These are phyloP conservation scores for Sapajus apella DNA, from an alignment of 2,113 vertebrate genomes.

Conservation along the genomic window DNA sequence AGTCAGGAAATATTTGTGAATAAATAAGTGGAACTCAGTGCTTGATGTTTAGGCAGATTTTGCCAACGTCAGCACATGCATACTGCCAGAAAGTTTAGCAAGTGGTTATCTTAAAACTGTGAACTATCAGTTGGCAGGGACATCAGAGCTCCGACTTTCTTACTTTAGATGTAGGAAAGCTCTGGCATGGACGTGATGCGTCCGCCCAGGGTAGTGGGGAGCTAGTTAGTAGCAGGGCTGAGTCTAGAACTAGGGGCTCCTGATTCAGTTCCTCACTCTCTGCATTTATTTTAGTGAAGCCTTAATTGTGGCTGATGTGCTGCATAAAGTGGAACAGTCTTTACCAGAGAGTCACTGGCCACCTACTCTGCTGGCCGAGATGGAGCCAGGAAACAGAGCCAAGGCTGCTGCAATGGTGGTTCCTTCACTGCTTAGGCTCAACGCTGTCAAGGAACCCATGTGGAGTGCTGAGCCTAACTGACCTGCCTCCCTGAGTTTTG, in stretches of 20 bases:
- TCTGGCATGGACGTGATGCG: neutral
- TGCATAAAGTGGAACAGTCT: neutral
- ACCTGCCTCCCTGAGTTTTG: neutral
- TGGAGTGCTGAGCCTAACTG: neutral
- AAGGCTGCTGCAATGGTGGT: neutral
- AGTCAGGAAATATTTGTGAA: neutral
- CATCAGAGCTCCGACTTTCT: accelerated
- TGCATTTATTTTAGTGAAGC: neutral
- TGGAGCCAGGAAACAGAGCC: neutral
- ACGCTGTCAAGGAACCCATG: neutral
- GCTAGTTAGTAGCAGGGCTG: neutral
- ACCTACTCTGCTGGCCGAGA: neutral
- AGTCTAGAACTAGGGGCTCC: neutral
- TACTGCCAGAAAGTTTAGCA: neutral
- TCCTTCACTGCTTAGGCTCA: neutral
- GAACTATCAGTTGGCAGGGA: neutral
- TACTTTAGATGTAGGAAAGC: neutral
- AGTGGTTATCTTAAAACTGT: neutral
- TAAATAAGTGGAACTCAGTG: neutral
- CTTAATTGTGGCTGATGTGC: neutral
- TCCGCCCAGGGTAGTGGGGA: neutral
- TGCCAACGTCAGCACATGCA: accelerated
- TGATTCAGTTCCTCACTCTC: no score
- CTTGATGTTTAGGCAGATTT: neutral
- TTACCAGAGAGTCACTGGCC: neutral